phyloP scores from a whole-genome alignment of 2,797 vertebrate species.

The Cirrhinus mrigala region DNA sequence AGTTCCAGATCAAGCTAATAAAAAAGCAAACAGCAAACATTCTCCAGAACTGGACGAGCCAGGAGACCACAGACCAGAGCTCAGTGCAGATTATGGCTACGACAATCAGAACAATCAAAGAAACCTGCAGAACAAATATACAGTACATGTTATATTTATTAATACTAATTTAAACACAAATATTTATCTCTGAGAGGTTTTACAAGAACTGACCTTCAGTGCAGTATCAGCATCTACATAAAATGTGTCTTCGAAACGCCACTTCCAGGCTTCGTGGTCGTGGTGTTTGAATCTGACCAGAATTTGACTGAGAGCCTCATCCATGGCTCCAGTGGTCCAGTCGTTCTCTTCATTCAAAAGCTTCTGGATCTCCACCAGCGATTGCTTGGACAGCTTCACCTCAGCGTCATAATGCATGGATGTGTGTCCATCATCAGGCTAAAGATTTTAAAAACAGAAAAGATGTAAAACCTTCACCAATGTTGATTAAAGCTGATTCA shows the following conservation, averaged over 20 bases:
- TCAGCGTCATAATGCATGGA: constrained; percentile 86
- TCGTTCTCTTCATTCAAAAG: constrained; percentile 81
- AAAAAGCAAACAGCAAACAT: constrained; percentile 84
- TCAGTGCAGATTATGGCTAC: constrained; percentile 80
- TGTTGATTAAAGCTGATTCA: accelerated
- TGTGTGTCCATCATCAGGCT: constrained; percentile 80
- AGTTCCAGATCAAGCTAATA: constrained; percentile 92
- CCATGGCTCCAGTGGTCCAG: constrained; percentile 87
- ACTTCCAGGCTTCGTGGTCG: constrained; percentile 85
- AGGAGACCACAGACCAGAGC: constrained; percentile 84
- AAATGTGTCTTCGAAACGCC: constrained; percentile 91
- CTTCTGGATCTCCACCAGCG: constrained; percentile 82
- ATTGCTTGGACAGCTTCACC: constrained; percentile 83
- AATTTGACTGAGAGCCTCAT: constrained; percentile 88
- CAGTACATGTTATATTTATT: not conserved
- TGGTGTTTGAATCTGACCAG: constrained; percentile 87
- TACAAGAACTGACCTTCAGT: constrained; percentile 70
- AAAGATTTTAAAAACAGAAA: constrained; percentile 1
- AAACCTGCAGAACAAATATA: constrained; percentile 65
- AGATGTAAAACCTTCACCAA: not conserved
- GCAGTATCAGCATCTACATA: constrained; percentile 84
- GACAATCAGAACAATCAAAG: constrained; percentile 65
- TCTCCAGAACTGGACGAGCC: constrained; percentile 85
- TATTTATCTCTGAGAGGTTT: not conserved
- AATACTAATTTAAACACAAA: not conserved